Evolutionary conservation across 2,113 vertebrate species (phyloP).

Genomic region (Clinocottus analis): DNA sequence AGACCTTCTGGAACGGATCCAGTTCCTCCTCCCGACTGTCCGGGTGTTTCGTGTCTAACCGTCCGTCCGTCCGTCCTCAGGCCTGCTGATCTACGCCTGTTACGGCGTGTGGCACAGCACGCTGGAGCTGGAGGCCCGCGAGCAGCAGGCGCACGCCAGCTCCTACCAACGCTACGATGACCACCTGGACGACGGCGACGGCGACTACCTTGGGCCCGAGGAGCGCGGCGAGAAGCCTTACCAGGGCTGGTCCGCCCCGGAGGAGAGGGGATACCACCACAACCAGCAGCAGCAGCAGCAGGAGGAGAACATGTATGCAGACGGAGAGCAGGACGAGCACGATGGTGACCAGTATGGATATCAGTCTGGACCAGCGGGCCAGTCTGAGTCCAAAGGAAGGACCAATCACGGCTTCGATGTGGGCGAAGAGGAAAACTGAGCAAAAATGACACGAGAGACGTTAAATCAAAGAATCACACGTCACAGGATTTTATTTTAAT

Average conservation of each 20-base stretch:
- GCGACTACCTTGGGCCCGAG: slow-evolving; percentile 32
- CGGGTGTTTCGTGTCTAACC: background rate
- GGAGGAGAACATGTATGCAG: slow-evolving; percentile 10
- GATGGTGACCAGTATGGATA: slow-evolving; percentile 48
- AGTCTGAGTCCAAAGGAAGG: slow-evolving; percentile 36
- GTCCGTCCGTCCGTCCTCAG: slow-evolving; percentile 68
- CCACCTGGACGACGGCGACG: slow-evolving; percentile 49
- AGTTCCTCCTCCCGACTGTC: too few relatives aligned
- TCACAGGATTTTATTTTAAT: background rate
- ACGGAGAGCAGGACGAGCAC: slow-evolving; percentile 33
- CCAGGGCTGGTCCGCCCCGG: slow-evolving; percentile 89
- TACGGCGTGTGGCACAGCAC: slow-evolving; percentile 98
- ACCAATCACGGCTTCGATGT: slow-evolving; percentile 71
- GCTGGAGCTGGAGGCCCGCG: slow-evolving; percentile 89
- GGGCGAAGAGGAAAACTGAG: slow-evolving; percentile 58
- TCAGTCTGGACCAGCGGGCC: slow-evolving; percentile 63
- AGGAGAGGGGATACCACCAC: slow-evolving; percentile 70
- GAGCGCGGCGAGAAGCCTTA: slow-evolving; percentile 82
- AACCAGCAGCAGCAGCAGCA: slow-evolving; percentile 31
- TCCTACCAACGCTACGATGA: slow-evolving; percentile 94
- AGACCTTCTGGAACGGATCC: background rate
- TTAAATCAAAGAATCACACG: background rate
- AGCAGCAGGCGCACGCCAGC: slow-evolving; percentile 92
- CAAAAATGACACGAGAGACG: background rate
- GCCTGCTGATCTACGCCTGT: slow-evolving; percentile 93